A percentile compares a stretch with the other conserved stretches of the same genome.
These are phyloP conservation scores for Hyla sarda DNA, from an alignment of 2,113 vertebrate genomes.

Conservation along the genomic window DNA sequence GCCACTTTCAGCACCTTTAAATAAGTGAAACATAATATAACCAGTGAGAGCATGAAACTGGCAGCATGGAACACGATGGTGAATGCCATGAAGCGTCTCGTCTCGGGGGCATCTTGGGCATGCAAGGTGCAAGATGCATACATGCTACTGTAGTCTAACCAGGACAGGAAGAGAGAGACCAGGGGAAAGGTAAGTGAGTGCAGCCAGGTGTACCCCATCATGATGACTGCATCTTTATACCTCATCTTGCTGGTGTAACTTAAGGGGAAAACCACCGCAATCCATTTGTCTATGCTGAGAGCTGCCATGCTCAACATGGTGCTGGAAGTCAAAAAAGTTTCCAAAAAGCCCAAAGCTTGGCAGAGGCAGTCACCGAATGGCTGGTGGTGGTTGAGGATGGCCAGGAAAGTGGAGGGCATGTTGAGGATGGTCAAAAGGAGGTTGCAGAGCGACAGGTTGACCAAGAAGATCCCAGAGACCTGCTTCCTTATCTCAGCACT, in stretches of 20 bases:
- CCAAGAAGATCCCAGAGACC: constrained; percentile 76
- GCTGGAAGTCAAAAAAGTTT: constrained; percentile 80
- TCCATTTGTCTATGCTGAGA: constrained; percentile 81
- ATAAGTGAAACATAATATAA: constrained; percentile 78
- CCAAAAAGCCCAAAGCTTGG: constrained; percentile 72
- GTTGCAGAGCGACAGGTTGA: constrained; percentile 80
- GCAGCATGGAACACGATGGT: constrained; percentile 76
- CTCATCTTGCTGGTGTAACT: constrained; percentile 82
- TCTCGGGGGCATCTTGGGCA: constrained; percentile 69
- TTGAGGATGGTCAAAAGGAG: constrained; percentile 76
- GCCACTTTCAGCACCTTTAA: constrained; percentile 79
- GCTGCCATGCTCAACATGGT: constrained; percentile 81
- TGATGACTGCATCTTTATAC: constrained; percentile 73
- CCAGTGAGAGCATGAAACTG: constrained; percentile 76
- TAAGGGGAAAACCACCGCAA: constrained; percentile 79
- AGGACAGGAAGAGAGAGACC: constrained; percentile 73
- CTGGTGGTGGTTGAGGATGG: constrained; percentile 66
- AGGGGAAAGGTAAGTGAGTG: constrained; percentile 76
- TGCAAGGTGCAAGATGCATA: constrained; percentile 78
- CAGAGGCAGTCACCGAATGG: constrained; percentile 73
- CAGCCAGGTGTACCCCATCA: constrained; percentile 78
- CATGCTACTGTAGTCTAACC: constrained; percentile 76
- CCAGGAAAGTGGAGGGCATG: constrained; percentile 78
- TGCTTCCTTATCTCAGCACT: constrained; percentile 78
- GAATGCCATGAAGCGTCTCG: constrained; percentile 70